Evolutionary conservation across 2,888 invertebrate genomes (phyloP).

Genomic region (Byasa hedistus): DNA sequence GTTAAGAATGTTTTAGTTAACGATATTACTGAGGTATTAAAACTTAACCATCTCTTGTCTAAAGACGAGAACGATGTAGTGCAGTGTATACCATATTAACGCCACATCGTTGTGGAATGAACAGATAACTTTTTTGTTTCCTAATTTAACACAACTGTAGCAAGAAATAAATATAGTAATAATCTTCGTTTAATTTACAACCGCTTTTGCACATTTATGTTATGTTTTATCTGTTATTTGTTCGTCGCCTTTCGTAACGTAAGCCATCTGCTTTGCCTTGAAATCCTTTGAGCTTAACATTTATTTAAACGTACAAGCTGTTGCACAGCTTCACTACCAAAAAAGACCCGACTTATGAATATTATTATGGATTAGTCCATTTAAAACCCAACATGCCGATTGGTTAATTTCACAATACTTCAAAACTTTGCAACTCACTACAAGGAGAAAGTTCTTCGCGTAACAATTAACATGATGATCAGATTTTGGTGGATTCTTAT

Average conservation of each 20-base stretch:
- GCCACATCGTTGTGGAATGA: too few species aligned
- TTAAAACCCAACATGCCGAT: background rate
- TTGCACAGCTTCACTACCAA: background rate
- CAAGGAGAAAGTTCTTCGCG: background rate
- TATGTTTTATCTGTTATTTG: conserved; percentile 13
- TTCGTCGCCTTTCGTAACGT: background rate
- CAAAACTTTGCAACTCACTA: background rate
- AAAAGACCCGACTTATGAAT: background rate
- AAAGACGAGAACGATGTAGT: too few species aligned
- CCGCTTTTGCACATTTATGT: conserved; percentile 7
- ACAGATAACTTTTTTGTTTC: background rate
- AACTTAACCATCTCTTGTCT: too few species aligned
- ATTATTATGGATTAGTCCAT: background rate
- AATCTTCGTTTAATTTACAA: conserved; percentile 4
- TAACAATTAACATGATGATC: too few species aligned
- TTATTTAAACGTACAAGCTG: background rate
- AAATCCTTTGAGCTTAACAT: conserved; percentile 2
- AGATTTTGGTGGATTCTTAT: too few species aligned
- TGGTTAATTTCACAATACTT: background rate
- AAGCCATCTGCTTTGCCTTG: background rate
- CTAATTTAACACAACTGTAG: background rate
- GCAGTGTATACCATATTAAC: too few species aligned
- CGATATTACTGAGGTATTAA: too few species aligned
- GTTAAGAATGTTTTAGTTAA: too few species aligned
- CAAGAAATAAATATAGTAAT: background rate